These are phyloP conservation scores for Triplophysa yarkandensis DNA, from an alignment of 2,797 vertebrate species.

Conservation along the genomic window DNA sequence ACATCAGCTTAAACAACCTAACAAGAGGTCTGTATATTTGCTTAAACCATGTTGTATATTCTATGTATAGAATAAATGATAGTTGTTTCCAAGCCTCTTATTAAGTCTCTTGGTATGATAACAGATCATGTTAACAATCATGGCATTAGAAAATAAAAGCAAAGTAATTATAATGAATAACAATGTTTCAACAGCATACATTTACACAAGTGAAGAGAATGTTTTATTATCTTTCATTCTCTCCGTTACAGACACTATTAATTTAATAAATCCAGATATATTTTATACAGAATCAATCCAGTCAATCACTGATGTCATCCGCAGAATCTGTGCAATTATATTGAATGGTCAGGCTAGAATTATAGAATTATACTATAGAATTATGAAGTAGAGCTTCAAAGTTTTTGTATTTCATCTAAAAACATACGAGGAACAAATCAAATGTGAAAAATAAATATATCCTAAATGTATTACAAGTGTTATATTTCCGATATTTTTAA, in stretches of 20 bases:
- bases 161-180: constrained; percentile 2
- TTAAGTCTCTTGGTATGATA: constrained; percentile 38
- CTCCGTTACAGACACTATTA: neutral
- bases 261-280: no score
- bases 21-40: no score
- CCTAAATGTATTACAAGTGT: no score
- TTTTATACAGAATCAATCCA: constrained; percentile 12
- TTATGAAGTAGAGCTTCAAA: no score
- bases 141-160: constrained; percentile 4
- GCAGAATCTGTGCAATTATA: constrained; percentile 40
- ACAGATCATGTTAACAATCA: constrained; percentile 2
- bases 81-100: constrained; percentile 8
- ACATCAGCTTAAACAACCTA: constrained; percentile 8
- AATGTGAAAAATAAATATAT: no score
- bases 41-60: no score
- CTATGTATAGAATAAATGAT: no score
- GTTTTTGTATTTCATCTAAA: no score
- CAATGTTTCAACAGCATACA: constrained; percentile 14
- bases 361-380: no score
- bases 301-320: constrained; percentile 43
- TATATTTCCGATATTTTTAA: no score
- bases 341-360: no score
- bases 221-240: neutral
- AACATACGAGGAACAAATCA: no score
- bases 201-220: constrained; percentile 3